Evolutionary conservation across 2,888 invertebrate species (phyloP), one percentile per base, ranked within the genome.

Genomic region (Automeris io): DNA sequence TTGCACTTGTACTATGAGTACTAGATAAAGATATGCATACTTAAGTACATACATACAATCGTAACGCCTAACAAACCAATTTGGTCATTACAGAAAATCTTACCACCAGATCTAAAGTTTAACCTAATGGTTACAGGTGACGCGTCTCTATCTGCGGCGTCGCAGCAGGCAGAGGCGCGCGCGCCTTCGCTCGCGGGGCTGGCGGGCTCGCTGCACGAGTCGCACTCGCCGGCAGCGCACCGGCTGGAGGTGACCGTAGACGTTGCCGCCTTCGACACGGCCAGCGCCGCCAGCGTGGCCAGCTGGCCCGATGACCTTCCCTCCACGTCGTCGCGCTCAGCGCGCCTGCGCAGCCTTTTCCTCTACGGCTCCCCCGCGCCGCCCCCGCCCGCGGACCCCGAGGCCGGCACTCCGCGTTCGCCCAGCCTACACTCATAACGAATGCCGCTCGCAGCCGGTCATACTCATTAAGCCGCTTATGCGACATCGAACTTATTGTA

Each of bases 171-270:
- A 35, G 80, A 74, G 46, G 70, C 45, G 23, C 78, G 81, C 37
- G 83, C 82, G 47, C 59, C 81, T 21, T 83, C 83, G 34, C 72
- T 83, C 45, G 82, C 83, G n/a, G n/a, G n/a, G n/a, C n/a, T n/a
- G n/a, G n/a, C n/a, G n/a, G n/a, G n/a, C n/a, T n/a, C n/a, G 51
- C 78, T 76, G 1, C 73, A 63, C 57, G 74, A 71, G 46, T 55
- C 63, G 40, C 53, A 47, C 12, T 64, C 66, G 31, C 73, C 69
- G 6, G 72, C 68, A 49, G 69, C 71, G 39, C 65, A 49, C 41
- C 70, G 77, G 4, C 68, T 74, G 35, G 73, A 76, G 51, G 77
- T 79, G 3, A 70, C 74, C 32, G 79, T 75, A 5, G 82, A 77
- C 62, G 73, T 71, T 41, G 67, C 70, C 36, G 62, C 69, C 34